These are phyloP conservation scores for Andrena praecox DNA, from an alignment of 2,888 invertebrate genomes.

Conservation along the genomic window DNA sequence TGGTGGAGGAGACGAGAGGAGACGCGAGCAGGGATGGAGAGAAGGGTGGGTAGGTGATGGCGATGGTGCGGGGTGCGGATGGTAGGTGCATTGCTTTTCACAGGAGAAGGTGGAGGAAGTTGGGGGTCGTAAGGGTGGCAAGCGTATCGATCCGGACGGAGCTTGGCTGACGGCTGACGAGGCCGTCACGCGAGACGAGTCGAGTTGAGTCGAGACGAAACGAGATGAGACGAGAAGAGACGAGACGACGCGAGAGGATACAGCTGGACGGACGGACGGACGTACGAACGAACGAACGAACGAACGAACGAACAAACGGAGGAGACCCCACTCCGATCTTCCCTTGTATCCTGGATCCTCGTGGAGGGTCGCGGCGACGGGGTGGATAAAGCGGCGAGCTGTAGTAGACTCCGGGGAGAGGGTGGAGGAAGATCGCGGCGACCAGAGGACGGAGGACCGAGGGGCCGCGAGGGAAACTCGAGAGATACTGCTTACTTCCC, in stretches of 20 bases:
- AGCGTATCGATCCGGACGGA: conserved; percentile 84
- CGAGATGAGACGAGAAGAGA: conserved; percentile 74
- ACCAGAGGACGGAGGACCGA: conserved; percentile 53
- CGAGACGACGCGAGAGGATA: conserved; percentile 65
- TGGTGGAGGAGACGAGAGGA: conserved; percentile 66
- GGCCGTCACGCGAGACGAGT: conserved; percentile 85
- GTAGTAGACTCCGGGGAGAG: conserved; percentile 44
- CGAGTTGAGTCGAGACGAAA: conserved; percentile 79
- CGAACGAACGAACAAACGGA: conserved; percentile 66
- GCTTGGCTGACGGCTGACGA: conserved; percentile 85
- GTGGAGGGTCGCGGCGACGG: conserved; percentile 64
- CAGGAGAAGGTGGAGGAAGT: conserved; percentile 77
- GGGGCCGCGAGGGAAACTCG: conserved; percentile 81
- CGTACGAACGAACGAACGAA: conserved; percentile 77
- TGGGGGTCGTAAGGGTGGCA: conserved; percentile 80
- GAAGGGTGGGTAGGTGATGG: conserved; percentile 76
- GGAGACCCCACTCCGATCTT: conserved; percentile 71
- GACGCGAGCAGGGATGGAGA: conserved; percentile 66
- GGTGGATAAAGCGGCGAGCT: conserved; percentile 65
- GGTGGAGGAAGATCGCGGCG: conserved; percentile 53
- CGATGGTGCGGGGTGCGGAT: conserved; percentile 67
- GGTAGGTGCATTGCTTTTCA: conserved; percentile 84
- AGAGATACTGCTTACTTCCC: conserved; percentile 75
- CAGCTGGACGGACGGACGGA: conserved; percentile 19
- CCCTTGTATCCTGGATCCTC: conserved; percentile 63